A percentile compares a stretch with the other conserved stretches of the same genome.
Evolutionary conservation across 2,888 invertebrate genomes (phyloP).

Genomic region (Hypercompe scribonia): DNA sequence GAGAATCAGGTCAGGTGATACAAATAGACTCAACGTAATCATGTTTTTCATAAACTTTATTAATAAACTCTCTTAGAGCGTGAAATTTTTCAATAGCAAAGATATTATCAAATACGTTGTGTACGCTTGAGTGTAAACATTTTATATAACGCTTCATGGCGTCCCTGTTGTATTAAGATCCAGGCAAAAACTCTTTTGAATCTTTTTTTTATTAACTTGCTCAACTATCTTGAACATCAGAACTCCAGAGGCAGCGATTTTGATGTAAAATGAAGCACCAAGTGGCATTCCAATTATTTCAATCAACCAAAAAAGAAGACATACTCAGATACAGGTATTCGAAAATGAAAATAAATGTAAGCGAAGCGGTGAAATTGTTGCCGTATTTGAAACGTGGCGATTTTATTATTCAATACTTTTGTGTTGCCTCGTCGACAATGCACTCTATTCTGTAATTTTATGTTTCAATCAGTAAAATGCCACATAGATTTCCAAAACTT

Average conservation of each 20-base stretch:
- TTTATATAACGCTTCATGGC: slow-evolving; percentile 7
- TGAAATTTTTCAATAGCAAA: neutral
- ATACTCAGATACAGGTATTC: slow-evolving; percentile 19
- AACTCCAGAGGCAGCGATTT: neutral
- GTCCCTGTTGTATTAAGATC: neutral
- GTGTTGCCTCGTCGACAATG: slow-evolving; percentile 20
- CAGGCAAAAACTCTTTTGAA: slow-evolving; percentile 6
- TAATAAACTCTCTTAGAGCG: neutral
- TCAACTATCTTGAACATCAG: slow-evolving; percentile 15
- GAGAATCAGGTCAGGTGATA: neutral
- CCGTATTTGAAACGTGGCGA: too few relatives aligned
- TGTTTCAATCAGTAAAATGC: slow-evolving; percentile 16
- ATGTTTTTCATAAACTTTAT: neutral
- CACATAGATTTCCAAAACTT: neutral
- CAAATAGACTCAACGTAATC: neutral
- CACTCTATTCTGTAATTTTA: slow-evolving; percentile 3
- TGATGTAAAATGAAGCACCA: slow-evolving; percentile 24
- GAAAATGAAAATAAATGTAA: slow-evolving; percentile 2
- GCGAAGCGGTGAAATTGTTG: slow-evolving; percentile 32
- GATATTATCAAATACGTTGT: slow-evolving; percentile 1
- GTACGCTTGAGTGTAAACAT: slow-evolving; percentile 1
- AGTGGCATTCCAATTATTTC: slow-evolving; percentile 29
- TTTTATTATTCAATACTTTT: slow-evolving; percentile 36
- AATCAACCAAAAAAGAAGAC: slow-evolving; percentile 25
- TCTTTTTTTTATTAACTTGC: slow-evolving; percentile 6